Evolutionary conservation across 1,140 invertebrate genomes (phyloP).

Genomic region (Wasmannia auropunctata): DNA sequence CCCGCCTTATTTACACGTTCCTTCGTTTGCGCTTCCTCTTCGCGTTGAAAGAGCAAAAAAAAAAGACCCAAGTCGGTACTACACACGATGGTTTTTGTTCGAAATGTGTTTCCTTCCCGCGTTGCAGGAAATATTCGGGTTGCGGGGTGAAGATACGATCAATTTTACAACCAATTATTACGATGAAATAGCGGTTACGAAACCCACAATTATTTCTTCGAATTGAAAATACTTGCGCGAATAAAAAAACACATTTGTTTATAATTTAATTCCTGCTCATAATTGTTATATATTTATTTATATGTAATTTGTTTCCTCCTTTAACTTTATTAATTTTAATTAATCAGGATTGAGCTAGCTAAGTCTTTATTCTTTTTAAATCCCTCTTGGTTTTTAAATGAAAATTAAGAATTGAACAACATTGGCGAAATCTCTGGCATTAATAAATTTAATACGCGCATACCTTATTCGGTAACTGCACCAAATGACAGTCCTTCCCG

Average conservation of each 20-base stretch:
- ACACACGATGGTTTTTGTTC: conserved; percentile 4
- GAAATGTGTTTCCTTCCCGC: conserved; percentile 1
- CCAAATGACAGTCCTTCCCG: neutral
- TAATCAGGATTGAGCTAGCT: neutral
- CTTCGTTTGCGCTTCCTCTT: conserved; percentile 39
- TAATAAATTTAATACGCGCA: conserved; percentile 10
- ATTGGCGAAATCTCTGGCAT: neutral
- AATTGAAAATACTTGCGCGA: neutral
- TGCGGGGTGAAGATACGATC: neutral
- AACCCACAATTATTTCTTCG: neutral
- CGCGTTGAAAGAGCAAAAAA: conserved; percentile 5
- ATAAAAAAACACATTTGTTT: neutral
- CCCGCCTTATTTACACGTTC: conserved; percentile 44
- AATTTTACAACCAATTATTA: neutral
- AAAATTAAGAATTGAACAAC: neutral
- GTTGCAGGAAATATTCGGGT: neutral
- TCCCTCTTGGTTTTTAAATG: neutral
- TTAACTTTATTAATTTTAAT: neutral
- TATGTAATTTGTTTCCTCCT: too few relatives aligned
- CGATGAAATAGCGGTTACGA: neutral
- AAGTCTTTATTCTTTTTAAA: neutral
- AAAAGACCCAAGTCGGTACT: neutral
- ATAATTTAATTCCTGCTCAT: neutral
- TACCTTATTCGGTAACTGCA: neutral
- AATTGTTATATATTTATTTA: neutral